A percentile compares a stretch with the other conserved stretches of the same genome.
Conservation (phyloP, 2,797 vertebrate species). For the Notolepis coatsorum region DNA sequence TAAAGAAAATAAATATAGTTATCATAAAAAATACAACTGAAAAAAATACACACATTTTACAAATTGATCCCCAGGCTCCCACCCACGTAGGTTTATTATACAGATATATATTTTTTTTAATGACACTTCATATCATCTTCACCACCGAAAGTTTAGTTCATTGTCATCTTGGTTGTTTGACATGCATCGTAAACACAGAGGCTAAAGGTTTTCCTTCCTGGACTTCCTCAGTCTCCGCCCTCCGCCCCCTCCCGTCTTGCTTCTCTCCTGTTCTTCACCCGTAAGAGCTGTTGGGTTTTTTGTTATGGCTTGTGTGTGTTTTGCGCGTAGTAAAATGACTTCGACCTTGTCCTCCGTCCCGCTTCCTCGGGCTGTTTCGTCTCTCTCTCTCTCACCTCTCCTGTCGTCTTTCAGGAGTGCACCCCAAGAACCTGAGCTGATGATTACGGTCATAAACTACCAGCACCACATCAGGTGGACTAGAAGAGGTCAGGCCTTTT, state of each 20-base stretch:
- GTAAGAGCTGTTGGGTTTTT: slow-evolving; percentile 62
- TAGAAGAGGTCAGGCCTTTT: slow-evolving; percentile 17
- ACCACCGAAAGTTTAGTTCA: slow-evolving; percentile 76
- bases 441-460: slow-evolving; percentile 42
- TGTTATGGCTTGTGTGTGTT: slow-evolving; percentile 82
- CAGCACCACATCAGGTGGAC: slow-evolving; percentile 1
- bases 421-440: slow-evolving; percentile 58
- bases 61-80: slow-evolving; percentile 82
- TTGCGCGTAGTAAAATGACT: slow-evolving; percentile 67
- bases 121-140: slow-evolving; percentile 77
- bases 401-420: slow-evolving; percentile 32
- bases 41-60: slow-evolving; percentile 89
- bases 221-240: slow-evolving; percentile 42
- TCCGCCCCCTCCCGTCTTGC: slow-evolving; percentile 32
- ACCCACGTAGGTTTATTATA: slow-evolving; percentile 76
- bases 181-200: slow-evolving; percentile 87
- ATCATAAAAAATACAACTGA: slow-evolving; percentile 85
- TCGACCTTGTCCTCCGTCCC: slow-evolving; percentile 43
- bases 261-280: slow-evolving; percentile 29
- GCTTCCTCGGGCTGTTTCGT: slow-evolving; percentile 51
- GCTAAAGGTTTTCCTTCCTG: slow-evolving; percentile 69
- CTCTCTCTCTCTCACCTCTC: slow-evolving; percentile 51
- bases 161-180: slow-evolving; percentile 78
- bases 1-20: slow-evolving; percentile 85
- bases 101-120: slow-evolving; percentile 68